Evolutionary conservation across 2,113 vertebrate genomes (phyloP), one percentile per base, ranked within the genome.

Genomic region (Cololabis saira): DNA sequence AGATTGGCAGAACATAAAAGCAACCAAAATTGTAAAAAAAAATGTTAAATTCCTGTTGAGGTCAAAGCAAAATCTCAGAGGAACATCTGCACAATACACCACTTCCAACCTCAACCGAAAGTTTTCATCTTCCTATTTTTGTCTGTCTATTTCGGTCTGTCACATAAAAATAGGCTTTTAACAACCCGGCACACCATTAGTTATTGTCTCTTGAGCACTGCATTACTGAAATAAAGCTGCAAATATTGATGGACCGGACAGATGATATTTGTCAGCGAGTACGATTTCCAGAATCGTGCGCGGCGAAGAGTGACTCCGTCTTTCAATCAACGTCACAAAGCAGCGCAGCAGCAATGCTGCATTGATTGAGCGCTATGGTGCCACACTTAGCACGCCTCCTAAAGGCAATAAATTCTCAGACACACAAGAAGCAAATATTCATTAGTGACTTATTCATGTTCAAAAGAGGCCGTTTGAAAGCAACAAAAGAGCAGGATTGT

Each of bases 121-220:
- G 71, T 62, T 81, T 91, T 72, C 65, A 82, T 87, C 87, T 82
- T 87, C 80, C 88, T 87, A 92, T 90, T 91, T 90, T 89, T 86
- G 85, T 83, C 42, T 58, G 79, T 89, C 92, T 93, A 93, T 93
- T 93, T 93, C 86, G 51, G 92, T 92, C 91, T 90, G 90, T 92
- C 91, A 89, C 78, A 71, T 93, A 91, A 93, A 92, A 92, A 92
- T 92, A 90, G 92, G 88, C 84, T 91, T 92, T 93, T 92, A 91
- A 92, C 87, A 92, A 92, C 89, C 91, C 87, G 67, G 82, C 81
- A 60, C 37, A 69, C 78, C 63, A 57, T 93, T 92, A 88, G 93
- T 91, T 89, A 91, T 91, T 88, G 87, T 73, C 84, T 86, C 82
- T 85, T 75, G 76, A 88, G 81, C 60, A 76, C 73, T 61, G 76